phyloP scores from a whole-genome alignment of 2,888 invertebrate genomes.

The Hyalella azteca region DNA sequence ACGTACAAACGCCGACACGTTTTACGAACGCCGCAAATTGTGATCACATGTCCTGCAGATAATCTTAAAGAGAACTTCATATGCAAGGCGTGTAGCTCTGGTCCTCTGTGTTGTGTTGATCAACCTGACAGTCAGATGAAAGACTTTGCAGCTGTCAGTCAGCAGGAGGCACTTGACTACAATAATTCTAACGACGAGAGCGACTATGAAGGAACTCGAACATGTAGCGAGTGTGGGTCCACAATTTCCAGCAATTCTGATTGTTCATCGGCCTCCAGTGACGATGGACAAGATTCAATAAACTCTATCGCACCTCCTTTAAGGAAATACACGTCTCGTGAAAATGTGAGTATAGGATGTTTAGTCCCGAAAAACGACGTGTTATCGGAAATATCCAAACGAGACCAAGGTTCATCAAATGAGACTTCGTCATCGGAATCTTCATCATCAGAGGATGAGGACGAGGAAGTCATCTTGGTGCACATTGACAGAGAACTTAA shows the following conservation, averaged over 20 bases:
- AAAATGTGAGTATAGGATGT: background rate
- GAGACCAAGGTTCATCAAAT: too few relatives aligned
- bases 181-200: background rate
- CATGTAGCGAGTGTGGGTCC: slow-evolving; percentile 13
- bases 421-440: background rate
- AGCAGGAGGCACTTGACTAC: background rate
- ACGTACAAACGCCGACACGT: slow-evolving; percentile 1
- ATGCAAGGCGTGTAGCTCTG: background rate
- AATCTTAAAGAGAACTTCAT: background rate
- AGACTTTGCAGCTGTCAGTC: background rate
- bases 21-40: slow-evolving; percentile 6
- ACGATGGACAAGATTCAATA: background rate
- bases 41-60: slow-evolving; percentile 34
- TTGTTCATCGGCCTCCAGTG: slow-evolving; percentile 13
- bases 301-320: background rate
- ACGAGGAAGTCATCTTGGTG: background rate
- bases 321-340: background rate
- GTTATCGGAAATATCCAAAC: too few relatives aligned
- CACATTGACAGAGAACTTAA: background rate
- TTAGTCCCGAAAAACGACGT: too few relatives aligned
- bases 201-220: background rate
- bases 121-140: background rate
- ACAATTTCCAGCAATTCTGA: slow-evolving; percentile 4
- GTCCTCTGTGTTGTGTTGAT: slow-evolving; percentile 2
- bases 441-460: background rate